A percentile compares a stretch with the other conserved stretches of the same genome.
These are phyloP conservation scores for Musca vetustissima DNA, from an alignment of 1,140 invertebrate species.

Conservation along the genomic window DNA sequence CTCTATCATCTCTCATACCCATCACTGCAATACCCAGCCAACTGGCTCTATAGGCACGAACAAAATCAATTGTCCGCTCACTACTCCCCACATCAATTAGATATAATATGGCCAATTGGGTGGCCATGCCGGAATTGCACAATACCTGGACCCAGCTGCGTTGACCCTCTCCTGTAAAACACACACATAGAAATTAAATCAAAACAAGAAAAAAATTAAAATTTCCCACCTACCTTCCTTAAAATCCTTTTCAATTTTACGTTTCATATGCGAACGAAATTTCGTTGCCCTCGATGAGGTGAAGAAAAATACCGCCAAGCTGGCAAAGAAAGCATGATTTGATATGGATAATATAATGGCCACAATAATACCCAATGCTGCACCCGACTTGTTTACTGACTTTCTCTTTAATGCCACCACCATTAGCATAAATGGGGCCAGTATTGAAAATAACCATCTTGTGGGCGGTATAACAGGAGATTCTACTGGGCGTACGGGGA, in stretches of 20 bases:
- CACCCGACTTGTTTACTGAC: constrained; percentile 71
- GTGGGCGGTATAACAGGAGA: constrained; percentile 68
- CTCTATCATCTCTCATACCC: constrained; percentile 59
- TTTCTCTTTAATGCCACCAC: constrained; percentile 68
- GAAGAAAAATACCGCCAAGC: constrained; percentile 77
- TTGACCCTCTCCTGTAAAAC: constrained; percentile 62
- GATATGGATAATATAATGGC: constrained; percentile 80
- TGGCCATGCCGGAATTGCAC: constrained; percentile 86
- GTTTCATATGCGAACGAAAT: constrained; percentile 70
- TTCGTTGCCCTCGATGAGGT: constrained; percentile 83
- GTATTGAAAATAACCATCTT: constrained; percentile 71
- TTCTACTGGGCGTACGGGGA: constrained; percentile 58
- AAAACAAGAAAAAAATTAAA: not conserved
- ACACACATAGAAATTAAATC: constrained; percentile 25
- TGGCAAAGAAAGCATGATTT: constrained; percentile 74
- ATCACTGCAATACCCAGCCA: constrained; percentile 80
- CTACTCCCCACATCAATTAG: constrained; percentile 77
- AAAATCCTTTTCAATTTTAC: constrained; percentile 74
- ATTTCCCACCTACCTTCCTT: constrained; percentile 68
- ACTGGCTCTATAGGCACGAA: constrained; percentile 73
- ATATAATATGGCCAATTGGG: constrained; percentile 76
- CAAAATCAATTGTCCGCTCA: constrained; percentile 80
- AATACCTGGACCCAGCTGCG: constrained; percentile 90
- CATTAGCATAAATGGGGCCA: constrained; percentile 69
- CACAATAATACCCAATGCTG: constrained; percentile 70